phyloP scores from a whole-genome alignment of 2,797 vertebrate genomes.

The Perodicticus potto region DNA sequence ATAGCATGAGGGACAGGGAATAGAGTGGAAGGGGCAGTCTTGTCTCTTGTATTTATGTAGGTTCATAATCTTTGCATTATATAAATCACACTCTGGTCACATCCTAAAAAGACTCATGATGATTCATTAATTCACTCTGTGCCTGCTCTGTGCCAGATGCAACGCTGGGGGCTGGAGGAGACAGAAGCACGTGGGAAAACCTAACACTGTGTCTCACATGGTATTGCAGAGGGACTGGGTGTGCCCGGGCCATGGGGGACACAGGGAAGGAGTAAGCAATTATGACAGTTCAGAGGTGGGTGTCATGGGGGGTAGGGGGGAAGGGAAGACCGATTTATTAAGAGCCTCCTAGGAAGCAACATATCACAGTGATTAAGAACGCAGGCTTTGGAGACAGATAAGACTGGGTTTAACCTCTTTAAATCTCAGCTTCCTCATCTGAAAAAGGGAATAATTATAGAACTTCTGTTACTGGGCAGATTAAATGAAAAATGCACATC shows the following conservation, averaged over 20 bases:
- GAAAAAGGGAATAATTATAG: background rate
- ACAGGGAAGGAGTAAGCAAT: background rate
- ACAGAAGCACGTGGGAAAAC: background rate
- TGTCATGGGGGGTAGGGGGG: background rate
- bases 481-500: background rate
- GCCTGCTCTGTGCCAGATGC: background rate
- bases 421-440: constrained; percentile 4
- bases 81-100: background rate
- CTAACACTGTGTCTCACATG: background rate
- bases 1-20: background rate
- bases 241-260: background rate
- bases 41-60: background rate
- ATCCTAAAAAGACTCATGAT: constrained; percentile 30
- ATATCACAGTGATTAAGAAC: background rate
- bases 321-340: background rate
- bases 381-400: background rate
- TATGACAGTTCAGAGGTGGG: background rate
- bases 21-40: background rate
- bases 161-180: background rate
- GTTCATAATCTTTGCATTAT: background rate
- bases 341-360: background rate
- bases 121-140: background rate
- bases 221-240: background rate
- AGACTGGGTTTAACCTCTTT: background rate
- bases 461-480: background rate